Evolutionary conservation across 2,797 vertebrate genomes (phyloP).

Genomic region (Pseudotriccus pelzelni): DNA sequence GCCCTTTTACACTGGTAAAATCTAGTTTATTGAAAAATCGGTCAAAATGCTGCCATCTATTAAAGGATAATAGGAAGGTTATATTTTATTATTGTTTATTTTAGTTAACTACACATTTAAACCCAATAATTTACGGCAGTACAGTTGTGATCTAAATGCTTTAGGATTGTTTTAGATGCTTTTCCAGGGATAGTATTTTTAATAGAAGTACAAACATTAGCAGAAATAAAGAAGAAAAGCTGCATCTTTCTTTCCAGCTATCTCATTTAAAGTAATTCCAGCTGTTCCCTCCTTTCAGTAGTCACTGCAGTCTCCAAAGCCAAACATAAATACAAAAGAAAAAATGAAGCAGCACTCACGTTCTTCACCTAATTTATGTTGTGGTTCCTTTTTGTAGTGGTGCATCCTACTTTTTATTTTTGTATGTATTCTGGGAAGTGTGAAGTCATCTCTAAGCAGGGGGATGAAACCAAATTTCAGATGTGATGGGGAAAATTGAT

Average conservation of each 20-base stretch:
- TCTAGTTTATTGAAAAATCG: background rate
- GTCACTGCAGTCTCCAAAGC: background rate
- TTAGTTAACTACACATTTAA: background rate
- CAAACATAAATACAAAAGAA: background rate
- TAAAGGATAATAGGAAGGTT: background rate
- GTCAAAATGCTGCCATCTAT: background rate
- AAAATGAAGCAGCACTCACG: background rate
- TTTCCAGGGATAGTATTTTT: background rate
- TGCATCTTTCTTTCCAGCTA: background rate
- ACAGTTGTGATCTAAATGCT: background rate
- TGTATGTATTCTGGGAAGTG: background rate
- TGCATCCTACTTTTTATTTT: background rate
- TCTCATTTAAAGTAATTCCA: background rate
- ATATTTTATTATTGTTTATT: background rate
- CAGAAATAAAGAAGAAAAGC: background rate
- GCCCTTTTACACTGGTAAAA: background rate
- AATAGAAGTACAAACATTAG: background rate
- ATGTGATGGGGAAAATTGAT: constrained; percentile 28
- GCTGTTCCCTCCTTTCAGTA: background rate
- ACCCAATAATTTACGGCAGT: background rate
- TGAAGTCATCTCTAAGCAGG: background rate
- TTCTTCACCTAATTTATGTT: background rate
- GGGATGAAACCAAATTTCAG: background rate
- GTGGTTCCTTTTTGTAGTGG: background rate
- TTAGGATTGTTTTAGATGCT: background rate